Conservation (phyloP, 2,113 vertebrate species). For the Rhadina sibilatrix region DNA sequence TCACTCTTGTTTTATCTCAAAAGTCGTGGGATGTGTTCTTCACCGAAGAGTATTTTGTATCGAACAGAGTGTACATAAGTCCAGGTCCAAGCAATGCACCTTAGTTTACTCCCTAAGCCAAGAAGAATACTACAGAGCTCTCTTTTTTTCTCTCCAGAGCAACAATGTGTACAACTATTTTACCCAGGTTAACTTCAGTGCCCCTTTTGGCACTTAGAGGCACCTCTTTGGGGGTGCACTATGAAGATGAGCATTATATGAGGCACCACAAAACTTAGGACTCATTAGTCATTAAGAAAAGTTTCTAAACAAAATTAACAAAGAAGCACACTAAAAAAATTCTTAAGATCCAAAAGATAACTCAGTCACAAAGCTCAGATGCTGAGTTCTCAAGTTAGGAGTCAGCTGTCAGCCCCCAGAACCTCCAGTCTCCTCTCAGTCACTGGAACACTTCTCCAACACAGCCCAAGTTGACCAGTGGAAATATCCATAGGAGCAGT, state of each 20-base stretch:
- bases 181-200: background rate
- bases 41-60: background rate
- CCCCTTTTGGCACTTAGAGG: background rate
- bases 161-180: background rate
- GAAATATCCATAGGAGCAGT: background rate
- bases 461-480: accelerated
- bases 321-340: background rate
- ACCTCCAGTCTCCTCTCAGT: background rate
- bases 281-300: background rate
- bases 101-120: background rate
- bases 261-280: background rate
- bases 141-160: background rate
- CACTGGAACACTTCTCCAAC: background rate
- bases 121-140: background rate
- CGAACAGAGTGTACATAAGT: background rate
- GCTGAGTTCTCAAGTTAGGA: background rate
- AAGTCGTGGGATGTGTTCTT: background rate
- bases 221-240: background rate
- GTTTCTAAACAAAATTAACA: background rate
- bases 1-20: background rate
- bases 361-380: background rate
- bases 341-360: background rate
- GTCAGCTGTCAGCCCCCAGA: background rate
- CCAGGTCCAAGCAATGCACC: background rate
- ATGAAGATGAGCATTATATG: background rate